Percentiles rank a stretch among this genome's conserved stretches.
Evolutionary conservation across 2,113 vertebrate species (phyloP).

Genomic region (Trichomycterus rosablanca): DNA sequence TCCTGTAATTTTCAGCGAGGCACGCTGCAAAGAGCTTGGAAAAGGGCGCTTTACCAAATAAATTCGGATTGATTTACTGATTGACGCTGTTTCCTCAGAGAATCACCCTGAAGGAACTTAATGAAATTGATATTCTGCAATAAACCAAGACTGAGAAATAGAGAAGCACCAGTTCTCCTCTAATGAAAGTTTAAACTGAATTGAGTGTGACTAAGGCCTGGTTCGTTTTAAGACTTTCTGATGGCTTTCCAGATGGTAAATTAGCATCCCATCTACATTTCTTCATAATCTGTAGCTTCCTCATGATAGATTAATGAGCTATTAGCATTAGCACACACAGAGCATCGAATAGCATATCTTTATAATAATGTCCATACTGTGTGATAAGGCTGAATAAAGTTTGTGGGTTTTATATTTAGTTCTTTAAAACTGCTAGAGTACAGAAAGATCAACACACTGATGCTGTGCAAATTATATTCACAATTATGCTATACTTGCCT

Average conservation of each 20-base stretch:
- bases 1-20: conserved; percentile 38
- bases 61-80: conserved; percentile 42
- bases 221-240: conserved; percentile 24
- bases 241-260: conserved; percentile 38
- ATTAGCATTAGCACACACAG: conserved; percentile 33
- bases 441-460: too few relatives aligned
- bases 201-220: conserved; percentile 9
- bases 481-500: too few relatives aligned
- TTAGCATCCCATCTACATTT: conserved; percentile 46
- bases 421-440: too few relatives aligned
- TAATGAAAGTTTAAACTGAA: conserved; percentile 42
- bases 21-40: conserved; percentile 17
- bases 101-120: conserved; percentile 39
- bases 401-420: too few relatives aligned
- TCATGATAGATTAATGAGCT: conserved; percentile 43
- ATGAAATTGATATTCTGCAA: conserved; percentile 47
- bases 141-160: conserved; percentile 47
- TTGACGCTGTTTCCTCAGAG: conserved; percentile 40
- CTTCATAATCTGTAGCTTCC: conserved; percentile 39
- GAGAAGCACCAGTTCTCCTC: conserved; percentile 21
- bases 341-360: conserved; percentile 9
- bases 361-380: background rate
- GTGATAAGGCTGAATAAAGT: background rate
- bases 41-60: conserved; percentile 47
- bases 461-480: too few relatives aligned